phyloP scores from a whole-genome alignment of 2,888 invertebrate genomes.

The Stenodema calcarata region DNA sequence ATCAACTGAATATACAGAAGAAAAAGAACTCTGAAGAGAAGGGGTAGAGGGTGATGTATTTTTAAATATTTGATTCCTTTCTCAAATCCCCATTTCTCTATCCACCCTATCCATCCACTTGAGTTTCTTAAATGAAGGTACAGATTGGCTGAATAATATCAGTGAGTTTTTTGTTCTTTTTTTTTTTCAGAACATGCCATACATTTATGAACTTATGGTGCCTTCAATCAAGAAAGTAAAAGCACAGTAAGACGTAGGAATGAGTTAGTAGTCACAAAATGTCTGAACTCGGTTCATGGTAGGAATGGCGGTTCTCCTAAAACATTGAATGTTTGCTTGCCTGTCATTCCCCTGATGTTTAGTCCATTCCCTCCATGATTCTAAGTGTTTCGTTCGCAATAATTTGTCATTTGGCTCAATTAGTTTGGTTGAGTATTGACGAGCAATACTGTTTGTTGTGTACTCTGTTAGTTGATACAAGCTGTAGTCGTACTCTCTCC shows the following conservation, averaged over 20 bases:
- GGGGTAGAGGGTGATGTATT: no score
- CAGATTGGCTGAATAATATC: no score
- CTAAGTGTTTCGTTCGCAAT: no score
- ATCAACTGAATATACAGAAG: no score
- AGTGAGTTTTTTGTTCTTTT: neutral
- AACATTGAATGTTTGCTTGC: neutral
- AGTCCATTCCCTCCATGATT: neutral
- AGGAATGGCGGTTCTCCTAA: neutral
- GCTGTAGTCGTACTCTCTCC: no score
- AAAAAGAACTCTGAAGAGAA: no score
- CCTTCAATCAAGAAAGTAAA: constrained; percentile 34
- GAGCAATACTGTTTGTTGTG: no score
- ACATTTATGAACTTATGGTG: constrained; percentile 30
- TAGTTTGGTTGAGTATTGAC: neutral
- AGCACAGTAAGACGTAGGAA: neutral
- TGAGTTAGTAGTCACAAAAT: neutral
- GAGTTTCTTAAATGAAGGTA: no score
- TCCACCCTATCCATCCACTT: no score
- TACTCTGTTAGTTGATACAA: no score
- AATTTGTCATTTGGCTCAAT: neutral
- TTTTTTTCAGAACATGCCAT: constrained; percentile 37
- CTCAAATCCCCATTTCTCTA: no score
- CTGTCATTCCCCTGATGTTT: neutral
- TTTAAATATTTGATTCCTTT: no score
- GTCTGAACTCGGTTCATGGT: neutral